Percentiles rank a stretch among this genome's conserved stretches.
phyloP scores from a whole-genome alignment of 1,140 invertebrate genomes.

The Lamellibrachia luymesi region DNA sequence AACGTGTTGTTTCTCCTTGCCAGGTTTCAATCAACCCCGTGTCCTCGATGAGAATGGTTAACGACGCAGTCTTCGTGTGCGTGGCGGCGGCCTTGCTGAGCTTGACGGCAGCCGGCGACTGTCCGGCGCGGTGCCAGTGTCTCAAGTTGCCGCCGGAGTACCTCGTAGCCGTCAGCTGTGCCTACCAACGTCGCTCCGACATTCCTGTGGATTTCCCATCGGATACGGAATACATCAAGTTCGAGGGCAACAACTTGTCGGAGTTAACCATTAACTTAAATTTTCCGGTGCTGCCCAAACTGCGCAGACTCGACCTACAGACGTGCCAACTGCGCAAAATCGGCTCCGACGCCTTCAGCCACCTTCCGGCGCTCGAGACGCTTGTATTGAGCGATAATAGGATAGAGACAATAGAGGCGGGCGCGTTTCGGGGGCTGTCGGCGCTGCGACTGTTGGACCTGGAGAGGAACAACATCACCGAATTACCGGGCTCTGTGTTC shows the following conservation, averaged over 20 bases:
- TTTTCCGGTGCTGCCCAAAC: constrained; percentile 8
- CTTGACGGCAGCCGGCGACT: background rate
- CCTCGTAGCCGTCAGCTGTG: background rate
- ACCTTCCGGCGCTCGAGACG: background rate
- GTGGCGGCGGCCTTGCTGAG: background rate
- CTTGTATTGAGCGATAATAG: background rate
- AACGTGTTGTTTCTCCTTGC: background rate
- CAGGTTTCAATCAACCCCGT: background rate
- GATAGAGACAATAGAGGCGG: background rate
- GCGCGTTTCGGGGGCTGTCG: background rate
- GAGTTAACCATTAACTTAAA: background rate
- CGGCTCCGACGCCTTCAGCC: background rate
- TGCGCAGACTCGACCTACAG: constrained; percentile 7
- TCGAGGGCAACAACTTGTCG: background rate
- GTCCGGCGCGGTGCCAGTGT: background rate
- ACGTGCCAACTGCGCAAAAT: background rate
- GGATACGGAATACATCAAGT: background rate
- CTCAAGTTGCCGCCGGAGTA: background rate
- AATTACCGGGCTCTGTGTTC: background rate
- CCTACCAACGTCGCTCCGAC: background rate
- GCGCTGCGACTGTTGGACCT: background rate
- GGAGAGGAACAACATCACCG: background rate
- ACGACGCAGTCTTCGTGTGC: background rate
- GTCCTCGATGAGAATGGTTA: background rate
- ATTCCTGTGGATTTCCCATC: background rate